These are phyloP conservation scores for Brachionus manjavacas DNA, from an alignment of 1,140 invertebrate species.

Conservation along the genomic window DNA sequence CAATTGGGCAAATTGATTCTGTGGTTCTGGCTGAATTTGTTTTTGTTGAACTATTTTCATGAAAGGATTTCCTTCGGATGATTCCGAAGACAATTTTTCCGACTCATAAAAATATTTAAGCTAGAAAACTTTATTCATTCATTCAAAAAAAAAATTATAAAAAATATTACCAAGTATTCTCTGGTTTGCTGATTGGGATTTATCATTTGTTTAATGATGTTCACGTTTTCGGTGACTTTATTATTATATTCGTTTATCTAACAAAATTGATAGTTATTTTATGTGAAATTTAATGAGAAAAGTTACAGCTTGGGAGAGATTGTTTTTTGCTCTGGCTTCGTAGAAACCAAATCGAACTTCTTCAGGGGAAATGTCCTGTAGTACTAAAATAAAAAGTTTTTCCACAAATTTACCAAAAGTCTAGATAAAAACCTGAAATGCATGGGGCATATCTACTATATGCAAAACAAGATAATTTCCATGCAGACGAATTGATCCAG, in stretches of 20 bases:
- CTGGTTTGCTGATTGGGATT: not conserved
- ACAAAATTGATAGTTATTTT: not conserved
- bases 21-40: not conserved
- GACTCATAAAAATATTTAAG: constrained; percentile 18
- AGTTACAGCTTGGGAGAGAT: not conserved
- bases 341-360: constrained; percentile 24
- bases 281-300: not conserved
- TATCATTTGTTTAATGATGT: constrained; percentile 27
- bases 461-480: constrained; percentile 28
- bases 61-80: not conserved
- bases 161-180: constrained; percentile 3
- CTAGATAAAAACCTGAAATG: not conserved
- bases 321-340: constrained; percentile 31
- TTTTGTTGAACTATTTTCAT: constrained; percentile 9
- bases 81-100: not conserved
- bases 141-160: not conserved
- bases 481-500: constrained; percentile 2
- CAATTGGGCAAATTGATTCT: not conserved
- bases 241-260: constrained; percentile 2
- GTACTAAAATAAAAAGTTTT: not conserved
- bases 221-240: not conserved
- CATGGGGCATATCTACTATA: not conserved
- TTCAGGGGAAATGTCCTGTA: not conserved
- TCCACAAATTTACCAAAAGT: not conserved
- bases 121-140: not conserved